Evolutionary conservation across 2,113 vertebrate species (phyloP), one percentile per base, ranked within the genome.

Genomic region (Furnarius figulus): DNA sequence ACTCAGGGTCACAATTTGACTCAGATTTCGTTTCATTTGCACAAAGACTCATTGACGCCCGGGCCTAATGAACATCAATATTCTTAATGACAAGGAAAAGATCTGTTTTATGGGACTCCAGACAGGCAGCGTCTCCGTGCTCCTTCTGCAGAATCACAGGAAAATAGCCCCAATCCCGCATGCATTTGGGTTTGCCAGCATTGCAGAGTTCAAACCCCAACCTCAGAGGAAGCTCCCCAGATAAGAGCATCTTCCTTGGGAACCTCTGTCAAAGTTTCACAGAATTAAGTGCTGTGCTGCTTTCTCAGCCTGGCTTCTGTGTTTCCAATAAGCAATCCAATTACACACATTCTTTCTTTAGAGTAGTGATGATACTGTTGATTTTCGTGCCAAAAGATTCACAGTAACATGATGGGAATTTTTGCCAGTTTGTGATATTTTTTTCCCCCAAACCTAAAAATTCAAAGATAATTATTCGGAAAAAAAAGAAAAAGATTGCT

Each of bases 1-100:
- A 95, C 98, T 98, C 97, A 97, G 98, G 99, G 99, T 99, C 99
- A 99, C 98, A 98, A 98, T 98, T 97, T 98, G 99, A 98, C 98
- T 99, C 99, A 98, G 97, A 98, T 99, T 99, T 99, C 99, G 98
- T 98, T 99, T 98, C 98, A 98, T 99, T 99, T 98, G 98, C 99
- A 98, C 98, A 98, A 99, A 99, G 99, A 99, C 99, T 99, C 98
- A 97, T 98, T 98, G 99, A 99, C 99, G 99, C 99, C 99, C 98
- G 97, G 92, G 97, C 97, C 97, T 98, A 97, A 98, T 98, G 98
- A 98, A 98, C 99, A 99, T 99, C 99, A 99, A 99, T 99, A 99
- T 98, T 98, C 98, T 98, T 98, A 98, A 98, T 98, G 99, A 99
- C 98, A 98, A 98, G 97, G 98, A 98, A 98, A 98, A 98, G 98